phyloP scores from a whole-genome alignment of 2,113 vertebrate genomes.

The Paradisaea rubra region DNA sequence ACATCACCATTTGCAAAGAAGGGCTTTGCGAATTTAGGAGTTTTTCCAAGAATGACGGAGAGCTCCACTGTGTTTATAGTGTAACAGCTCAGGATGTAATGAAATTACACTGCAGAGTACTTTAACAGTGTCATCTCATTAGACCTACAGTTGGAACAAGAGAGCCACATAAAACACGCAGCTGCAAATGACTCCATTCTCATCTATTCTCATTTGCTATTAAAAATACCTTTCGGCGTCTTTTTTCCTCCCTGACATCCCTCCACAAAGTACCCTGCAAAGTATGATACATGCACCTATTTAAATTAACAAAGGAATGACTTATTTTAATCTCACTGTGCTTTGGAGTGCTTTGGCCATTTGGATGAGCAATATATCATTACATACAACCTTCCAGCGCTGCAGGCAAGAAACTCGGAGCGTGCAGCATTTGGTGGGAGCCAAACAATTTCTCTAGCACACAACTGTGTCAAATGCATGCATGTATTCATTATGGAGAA shows the following conservation, averaged over 20 bases:
- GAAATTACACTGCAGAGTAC: conserved; percentile 80
- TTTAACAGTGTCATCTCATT: conserved; percentile 82
- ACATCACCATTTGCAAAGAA: conserved; percentile 57
- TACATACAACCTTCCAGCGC: conserved; percentile 86
- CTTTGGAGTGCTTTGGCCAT: conserved; percentile 86
- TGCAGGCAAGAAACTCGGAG: conserved; percentile 81
- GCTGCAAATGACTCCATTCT: conserved; percentile 83
- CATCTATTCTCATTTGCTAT: conserved; percentile 89
- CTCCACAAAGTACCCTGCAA: conserved; percentile 86
- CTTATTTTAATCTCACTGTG: conserved; percentile 92
- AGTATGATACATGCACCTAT: conserved; percentile 98
- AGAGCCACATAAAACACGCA: conserved; percentile 79
- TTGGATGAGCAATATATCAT: conserved; percentile 95
- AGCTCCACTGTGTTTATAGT: conserved; percentile 77
- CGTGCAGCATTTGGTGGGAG: conserved; percentile 83
- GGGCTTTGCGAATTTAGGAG: conserved; percentile 75
- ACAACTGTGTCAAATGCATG: conserved; percentile 89
- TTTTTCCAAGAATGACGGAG: conserved; percentile 75
- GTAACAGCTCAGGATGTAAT: conserved; percentile 79
- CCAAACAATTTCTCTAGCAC: conserved; percentile 88
- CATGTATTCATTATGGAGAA: conserved; percentile 88
- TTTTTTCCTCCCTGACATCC: conserved; percentile 84
- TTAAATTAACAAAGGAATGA: conserved; percentile 99
- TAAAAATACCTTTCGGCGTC: conserved; percentile 97
- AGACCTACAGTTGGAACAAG: conserved; percentile 79